Evolutionary conservation across 2,113 vertebrate genomes (phyloP).

Genomic region (Corynorhinus townsendii): DNA sequence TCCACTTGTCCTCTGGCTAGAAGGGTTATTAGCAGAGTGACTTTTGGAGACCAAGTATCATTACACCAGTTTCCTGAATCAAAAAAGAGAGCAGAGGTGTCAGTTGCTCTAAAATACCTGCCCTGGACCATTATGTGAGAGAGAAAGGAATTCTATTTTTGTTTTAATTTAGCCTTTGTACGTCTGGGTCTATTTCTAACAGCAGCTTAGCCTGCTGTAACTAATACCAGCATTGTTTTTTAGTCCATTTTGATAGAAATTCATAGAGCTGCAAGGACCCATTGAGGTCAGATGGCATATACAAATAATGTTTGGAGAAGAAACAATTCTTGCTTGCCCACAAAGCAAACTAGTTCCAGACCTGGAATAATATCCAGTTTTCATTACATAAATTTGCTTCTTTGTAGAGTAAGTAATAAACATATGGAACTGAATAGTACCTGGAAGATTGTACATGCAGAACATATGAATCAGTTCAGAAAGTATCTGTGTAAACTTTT

Average conservation of each 20-base stretch:
- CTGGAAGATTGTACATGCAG: not conserved
- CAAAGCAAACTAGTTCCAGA: not conserved
- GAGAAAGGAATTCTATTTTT: not conserved
- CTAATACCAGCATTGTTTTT: not conserved
- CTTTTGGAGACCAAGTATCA: not conserved
- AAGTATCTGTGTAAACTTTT: not conserved
- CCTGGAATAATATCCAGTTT: slow-evolving; percentile 18
- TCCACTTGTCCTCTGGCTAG: not conserved
- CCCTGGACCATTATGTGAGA: not conserved
- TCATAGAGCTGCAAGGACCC: not conserved
- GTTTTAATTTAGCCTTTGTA: not conserved
- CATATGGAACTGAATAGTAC: not conserved
- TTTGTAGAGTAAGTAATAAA: not conserved
- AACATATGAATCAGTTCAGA: not conserved
- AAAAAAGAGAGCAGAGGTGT: not conserved
- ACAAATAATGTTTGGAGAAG: not conserved
- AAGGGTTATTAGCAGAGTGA: not conserved
- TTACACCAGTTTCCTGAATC: not conserved
- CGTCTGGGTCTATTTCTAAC: not conserved
- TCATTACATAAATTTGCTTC: not conserved
- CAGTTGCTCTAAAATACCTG: not conserved
- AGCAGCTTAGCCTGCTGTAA: not conserved
- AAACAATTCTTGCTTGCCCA: slow-evolving; percentile 8
- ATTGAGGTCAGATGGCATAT: not conserved
- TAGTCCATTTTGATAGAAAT: not conserved